Evolutionary conservation across 2,113 vertebrate species (phyloP).

Genomic region (Collichthys lucidus): DNA sequence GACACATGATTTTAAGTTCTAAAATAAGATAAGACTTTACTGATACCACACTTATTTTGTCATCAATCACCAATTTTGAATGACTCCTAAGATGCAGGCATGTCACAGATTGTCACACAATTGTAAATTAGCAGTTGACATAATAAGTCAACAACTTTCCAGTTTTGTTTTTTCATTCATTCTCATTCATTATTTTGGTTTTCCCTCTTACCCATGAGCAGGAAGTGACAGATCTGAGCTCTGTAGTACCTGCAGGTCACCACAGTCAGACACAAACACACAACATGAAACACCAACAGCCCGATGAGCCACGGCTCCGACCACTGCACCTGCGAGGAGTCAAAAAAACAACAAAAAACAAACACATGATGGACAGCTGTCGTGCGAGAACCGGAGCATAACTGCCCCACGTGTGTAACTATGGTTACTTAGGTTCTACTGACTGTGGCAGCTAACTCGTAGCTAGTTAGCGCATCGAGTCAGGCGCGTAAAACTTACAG

Average conservation of each 20-base stretch:
- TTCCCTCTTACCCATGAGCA: conserved; percentile 87
- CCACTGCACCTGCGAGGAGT: conserved; percentile 88
- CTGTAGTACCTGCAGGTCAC: conserved; percentile 86
- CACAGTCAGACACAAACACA: conserved; percentile 88
- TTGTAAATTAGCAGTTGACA: background rate
- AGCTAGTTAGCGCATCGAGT: background rate
- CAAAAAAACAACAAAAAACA: background rate
- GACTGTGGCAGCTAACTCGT: background rate
- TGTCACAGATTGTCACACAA: too few relatives aligned
- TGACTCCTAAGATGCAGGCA: background rate
- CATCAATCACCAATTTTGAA: background rate
- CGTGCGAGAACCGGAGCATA: too few relatives aligned
- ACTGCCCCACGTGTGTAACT: background rate
- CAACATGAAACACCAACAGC: conserved; percentile 86
- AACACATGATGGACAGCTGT: background rate
- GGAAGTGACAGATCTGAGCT: conserved; percentile 91
- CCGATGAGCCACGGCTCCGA: conserved; percentile 93
- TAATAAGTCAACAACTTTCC: too few relatives aligned
- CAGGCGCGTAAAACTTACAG: conserved; percentile 73
- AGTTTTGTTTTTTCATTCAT: too few relatives aligned
- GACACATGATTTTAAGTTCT: background rate
- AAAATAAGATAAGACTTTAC: too few relatives aligned
- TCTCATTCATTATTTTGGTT: fast-evolving
- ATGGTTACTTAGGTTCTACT: background rate
- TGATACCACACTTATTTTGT: too few relatives aligned